Conservation (phyloP, 2,888 invertebrate genomes). For the Beris morrisii region DNA sequence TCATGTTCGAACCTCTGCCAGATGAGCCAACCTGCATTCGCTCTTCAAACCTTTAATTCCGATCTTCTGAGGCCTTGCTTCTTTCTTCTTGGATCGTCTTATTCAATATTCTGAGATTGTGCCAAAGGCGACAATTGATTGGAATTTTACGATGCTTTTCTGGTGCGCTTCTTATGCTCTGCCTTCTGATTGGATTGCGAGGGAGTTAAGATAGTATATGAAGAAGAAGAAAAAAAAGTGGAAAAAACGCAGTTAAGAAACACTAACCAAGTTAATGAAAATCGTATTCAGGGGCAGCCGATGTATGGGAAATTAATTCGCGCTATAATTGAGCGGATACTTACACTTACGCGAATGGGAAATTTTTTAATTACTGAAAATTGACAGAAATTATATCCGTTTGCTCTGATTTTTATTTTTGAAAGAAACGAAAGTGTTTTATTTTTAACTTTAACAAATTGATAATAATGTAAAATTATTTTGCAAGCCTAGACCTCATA, state of each 20-base stretch:
- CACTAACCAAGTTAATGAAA: conserved; percentile 1
- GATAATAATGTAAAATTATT: no score
- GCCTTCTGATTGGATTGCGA: background rate
- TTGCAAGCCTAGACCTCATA: no score
- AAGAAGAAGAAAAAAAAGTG: background rate
- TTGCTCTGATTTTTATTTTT: no score
- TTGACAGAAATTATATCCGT: no score
- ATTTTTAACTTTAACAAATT: no score
- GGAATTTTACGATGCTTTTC: conserved; percentile 15
- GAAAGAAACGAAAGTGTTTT: no score
- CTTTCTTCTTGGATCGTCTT: conserved; percentile 6
- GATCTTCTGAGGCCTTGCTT: background rate
- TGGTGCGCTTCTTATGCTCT: background rate
- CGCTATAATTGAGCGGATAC: no score
- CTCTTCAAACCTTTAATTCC: background rate
- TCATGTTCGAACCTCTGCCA: background rate
- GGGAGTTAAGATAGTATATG: background rate
- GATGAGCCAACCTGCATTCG: background rate
- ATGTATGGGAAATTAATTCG: no score
- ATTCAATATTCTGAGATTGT: conserved; percentile 21
- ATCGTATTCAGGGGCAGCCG: background rate
- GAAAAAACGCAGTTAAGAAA: background rate
- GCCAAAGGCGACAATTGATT: conserved; percentile 23
- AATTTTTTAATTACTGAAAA: no score
- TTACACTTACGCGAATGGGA: no score